A percentile compares a stretch with the other conserved stretches of the same genome.
Evolutionary conservation across 1,140 invertebrate genomes (phyloP).

Genomic region (Drosophila funebris): DNA sequence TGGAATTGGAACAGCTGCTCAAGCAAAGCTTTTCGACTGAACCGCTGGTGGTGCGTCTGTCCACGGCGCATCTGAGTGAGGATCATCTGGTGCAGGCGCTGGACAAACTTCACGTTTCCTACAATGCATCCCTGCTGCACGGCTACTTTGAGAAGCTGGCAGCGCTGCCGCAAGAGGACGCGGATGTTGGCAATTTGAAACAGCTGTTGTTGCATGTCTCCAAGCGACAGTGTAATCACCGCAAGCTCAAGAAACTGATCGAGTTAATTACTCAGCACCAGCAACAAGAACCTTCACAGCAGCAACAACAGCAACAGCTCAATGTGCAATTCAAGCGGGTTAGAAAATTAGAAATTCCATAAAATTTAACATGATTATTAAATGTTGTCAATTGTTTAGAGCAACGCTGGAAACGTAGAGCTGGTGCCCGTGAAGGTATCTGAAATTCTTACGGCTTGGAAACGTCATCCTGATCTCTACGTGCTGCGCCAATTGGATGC

Average conservation of each 20-base stretch:
- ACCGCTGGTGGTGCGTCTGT: conserved; percentile 54
- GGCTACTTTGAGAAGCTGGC: conserved; percentile 49
- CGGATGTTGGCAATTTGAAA: conserved; percentile 48
- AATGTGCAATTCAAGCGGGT: conserved; percentile 72
- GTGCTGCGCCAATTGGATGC: conserved; percentile 64
- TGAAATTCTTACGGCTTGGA: conserved; percentile 68
- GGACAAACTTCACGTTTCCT: conserved; percentile 72
- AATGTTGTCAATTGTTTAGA: conserved; percentile 16
- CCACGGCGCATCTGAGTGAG: conserved; percentile 66
- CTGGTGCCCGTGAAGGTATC: conserved; percentile 65
- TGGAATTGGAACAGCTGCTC: conserved; percentile 39
- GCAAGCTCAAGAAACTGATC: conserved; percentile 71
- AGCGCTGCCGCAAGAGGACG: not conserved
- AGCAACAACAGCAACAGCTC: conserved; percentile 60
- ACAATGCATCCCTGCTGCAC: conserved; percentile 64
- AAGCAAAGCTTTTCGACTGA: conserved; percentile 71
- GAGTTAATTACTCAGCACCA: conserved; percentile 58
- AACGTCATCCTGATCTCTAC: conserved; percentile 66
- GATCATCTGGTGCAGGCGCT: conserved; percentile 74
- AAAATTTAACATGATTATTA: not conserved
- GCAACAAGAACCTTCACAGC: conserved; percentile 23
- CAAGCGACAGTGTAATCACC: conserved; percentile 73
- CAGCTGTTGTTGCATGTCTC: conserved; percentile 69
- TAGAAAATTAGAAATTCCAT: not conserved
- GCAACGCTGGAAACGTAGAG: conserved; percentile 23